A percentile compares a stretch with the other conserved stretches of the same genome.
Evolutionary conservation across 2,113 vertebrate species (phyloP).

Genomic region (Ellobius talpinus): DNA sequence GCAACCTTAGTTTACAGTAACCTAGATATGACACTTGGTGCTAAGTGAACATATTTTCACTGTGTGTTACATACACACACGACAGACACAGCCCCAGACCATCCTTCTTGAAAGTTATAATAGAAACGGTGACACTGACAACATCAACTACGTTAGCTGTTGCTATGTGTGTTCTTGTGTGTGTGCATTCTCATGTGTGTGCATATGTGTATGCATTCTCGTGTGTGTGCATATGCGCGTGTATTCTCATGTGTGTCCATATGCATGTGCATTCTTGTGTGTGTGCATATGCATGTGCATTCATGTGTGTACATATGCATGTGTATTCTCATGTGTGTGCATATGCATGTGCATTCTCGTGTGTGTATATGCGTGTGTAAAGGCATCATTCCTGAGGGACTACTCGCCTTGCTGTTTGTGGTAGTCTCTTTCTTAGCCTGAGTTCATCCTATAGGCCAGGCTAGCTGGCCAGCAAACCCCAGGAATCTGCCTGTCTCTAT

Average conservation of each 20-base stretch:
- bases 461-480: background rate
- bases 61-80: background rate
- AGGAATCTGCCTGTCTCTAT: background rate
- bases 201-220: too few species aligned
- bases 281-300: too few species aligned
- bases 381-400: background rate
- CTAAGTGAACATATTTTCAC: background rate
- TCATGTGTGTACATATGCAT: too few species aligned
- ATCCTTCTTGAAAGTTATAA: background rate
- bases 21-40: background rate
- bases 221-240: too few species aligned
- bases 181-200: too few species aligned
- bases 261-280: fast-evolving
- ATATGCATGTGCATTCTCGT: too few species aligned
- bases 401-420: background rate
- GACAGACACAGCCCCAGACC: too few species aligned
- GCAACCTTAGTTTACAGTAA: background rate
- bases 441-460: background rate
- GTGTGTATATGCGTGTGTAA: too few species aligned
- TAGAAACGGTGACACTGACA: background rate
- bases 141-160: background rate
- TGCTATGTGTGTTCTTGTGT: too few species aligned
- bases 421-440: background rate
- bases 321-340: too few species aligned
- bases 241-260: too few species aligned